A percentile compares a stretch with the other conserved stretches of the same genome.
These are phyloP conservation scores for Aldrovandia affinis DNA, from an alignment of 2,797 vertebrate species.

Conservation along the genomic window DNA sequence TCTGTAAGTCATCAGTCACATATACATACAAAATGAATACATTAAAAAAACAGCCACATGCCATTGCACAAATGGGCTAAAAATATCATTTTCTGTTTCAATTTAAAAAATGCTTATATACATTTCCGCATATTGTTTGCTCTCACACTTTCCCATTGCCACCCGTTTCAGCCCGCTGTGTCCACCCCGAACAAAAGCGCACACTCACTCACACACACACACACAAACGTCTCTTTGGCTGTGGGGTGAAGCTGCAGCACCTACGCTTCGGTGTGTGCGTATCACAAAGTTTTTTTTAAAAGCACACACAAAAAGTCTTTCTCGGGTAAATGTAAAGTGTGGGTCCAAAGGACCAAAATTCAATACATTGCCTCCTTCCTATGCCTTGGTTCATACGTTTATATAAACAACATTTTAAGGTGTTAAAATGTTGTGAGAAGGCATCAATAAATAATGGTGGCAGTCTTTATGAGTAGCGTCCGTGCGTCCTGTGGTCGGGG, in stretches of 20 bases:
- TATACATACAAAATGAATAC: conserved; percentile 71
- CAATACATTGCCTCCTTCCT: conserved; percentile 63
- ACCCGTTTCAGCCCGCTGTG: conserved; percentile 53
- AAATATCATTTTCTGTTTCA: conserved; percentile 60
- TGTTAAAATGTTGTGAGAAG: conserved; percentile 81
- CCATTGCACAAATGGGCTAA: conserved; percentile 70
- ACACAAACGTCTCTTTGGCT: conserved; percentile 88
- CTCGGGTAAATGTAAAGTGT: conserved; percentile 43
- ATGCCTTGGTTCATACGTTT: conserved; percentile 55
- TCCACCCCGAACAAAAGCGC: background rate
- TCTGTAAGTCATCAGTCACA: conserved; percentile 63
- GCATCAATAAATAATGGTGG: conserved; percentile 95
- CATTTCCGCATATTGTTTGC: conserved; percentile 61
- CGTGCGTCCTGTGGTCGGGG: conserved; percentile 32
- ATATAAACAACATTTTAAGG: too few species aligned
- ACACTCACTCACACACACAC: conserved; percentile 58
- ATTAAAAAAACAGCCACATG: conserved; percentile 73
- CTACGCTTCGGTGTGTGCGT: conserved; percentile 62
- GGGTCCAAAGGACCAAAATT: conserved; percentile 52
- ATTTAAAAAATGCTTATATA: conserved; percentile 61
- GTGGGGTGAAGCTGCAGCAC: conserved; percentile 77
- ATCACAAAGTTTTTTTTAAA: conserved; percentile 25
- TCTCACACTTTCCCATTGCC: conserved; percentile 50
- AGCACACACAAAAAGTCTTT: conserved; percentile 53
- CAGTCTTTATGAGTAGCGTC: conserved; percentile 65